These are phyloP conservation scores for Nesogale talazaci DNA, from an alignment of 2,113 vertebrate genomes.

Conservation along the genomic window DNA sequence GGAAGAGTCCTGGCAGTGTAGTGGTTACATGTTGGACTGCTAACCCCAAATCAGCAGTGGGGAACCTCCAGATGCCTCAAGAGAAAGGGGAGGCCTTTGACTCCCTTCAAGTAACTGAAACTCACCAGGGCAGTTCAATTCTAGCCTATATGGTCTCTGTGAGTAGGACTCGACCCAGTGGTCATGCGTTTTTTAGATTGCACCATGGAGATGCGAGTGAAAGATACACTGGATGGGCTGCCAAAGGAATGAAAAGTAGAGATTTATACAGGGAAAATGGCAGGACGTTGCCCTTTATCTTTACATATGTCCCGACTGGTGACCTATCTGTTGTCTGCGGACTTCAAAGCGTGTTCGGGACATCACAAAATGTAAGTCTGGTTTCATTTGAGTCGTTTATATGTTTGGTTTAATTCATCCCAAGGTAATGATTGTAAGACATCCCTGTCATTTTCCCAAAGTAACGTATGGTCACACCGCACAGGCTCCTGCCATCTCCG, in stretches of 20 bases:
- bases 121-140: too few relatives aligned
- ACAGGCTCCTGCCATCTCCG: background rate
- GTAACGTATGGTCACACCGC: background rate
- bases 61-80: too few relatives aligned
- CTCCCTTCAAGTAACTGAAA: too few relatives aligned
- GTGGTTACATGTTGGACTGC: too few relatives aligned
- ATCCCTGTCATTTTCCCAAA: background rate
- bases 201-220: background rate
- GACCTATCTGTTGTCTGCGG: too few relatives aligned
- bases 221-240: background rate
- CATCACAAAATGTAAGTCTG: background rate
- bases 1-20: too few relatives aligned
- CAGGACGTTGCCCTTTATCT: background rate
- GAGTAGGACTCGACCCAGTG: too few relatives aligned
- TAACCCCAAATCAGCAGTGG: too few relatives aligned
- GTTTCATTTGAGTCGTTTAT: background rate
- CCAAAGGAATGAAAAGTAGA: background rate
- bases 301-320: too few relatives aligned
- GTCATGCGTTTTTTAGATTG: background rate
- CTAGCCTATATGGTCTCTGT: too few relatives aligned
- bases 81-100: too few relatives aligned
- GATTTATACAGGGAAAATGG: background rate
- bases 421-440: background rate
- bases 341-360: background rate
- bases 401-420: background rate